These are phyloP conservation scores for Hyperoplus immaculatus DNA, from an alignment of 2,797 vertebrate species.

Conservation along the genomic window DNA sequence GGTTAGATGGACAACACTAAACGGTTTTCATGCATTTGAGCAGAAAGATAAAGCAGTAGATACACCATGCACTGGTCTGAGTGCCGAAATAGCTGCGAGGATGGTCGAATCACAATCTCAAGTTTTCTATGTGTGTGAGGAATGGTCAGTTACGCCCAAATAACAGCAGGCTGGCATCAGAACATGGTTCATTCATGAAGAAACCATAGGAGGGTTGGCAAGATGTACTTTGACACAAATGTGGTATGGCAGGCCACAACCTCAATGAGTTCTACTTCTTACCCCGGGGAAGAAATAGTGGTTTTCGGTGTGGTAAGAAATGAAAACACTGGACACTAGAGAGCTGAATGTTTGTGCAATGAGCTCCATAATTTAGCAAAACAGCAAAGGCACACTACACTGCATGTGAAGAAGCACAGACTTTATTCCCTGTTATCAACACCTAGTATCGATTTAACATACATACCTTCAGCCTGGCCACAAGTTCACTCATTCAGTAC, in stretches of 20 bases:
- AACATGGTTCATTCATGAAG: conserved; percentile 62
- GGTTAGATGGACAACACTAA: conserved; percentile 23
- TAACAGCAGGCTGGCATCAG: conserved; percentile 65
- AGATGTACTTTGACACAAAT: conserved; percentile 67
- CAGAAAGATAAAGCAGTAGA: conserved; percentile 32
- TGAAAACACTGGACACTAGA: conserved; percentile 53
- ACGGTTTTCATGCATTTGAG: conserved; percentile 19
- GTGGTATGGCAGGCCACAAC: conserved; percentile 60
- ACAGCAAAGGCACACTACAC: neutral
- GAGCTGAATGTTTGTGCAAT: conserved; percentile 41
- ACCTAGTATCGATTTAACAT: neutral
- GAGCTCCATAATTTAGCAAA: conserved; percentile 26
- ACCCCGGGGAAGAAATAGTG: conserved; percentile 57
- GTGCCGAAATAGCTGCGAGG: conserved; percentile 37
- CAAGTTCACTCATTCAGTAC: neutral
- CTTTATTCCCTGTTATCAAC: conserved; percentile 8
- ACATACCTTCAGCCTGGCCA: neutral
- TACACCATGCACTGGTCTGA: conserved; percentile 32
- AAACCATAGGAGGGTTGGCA: conserved; percentile 55
- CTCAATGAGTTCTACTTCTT: conserved; percentile 61
- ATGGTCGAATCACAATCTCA: conserved; percentile 46
- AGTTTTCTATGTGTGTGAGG: conserved; percentile 58
- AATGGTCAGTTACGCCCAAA: conserved; percentile 49
- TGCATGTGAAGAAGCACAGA: conserved; percentile 11
- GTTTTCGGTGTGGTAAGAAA: conserved; percentile 47